Evolutionary conservation across 2,797 vertebrate species (phyloP).

Genomic region (Artibeus jamaicensis): DNA sequence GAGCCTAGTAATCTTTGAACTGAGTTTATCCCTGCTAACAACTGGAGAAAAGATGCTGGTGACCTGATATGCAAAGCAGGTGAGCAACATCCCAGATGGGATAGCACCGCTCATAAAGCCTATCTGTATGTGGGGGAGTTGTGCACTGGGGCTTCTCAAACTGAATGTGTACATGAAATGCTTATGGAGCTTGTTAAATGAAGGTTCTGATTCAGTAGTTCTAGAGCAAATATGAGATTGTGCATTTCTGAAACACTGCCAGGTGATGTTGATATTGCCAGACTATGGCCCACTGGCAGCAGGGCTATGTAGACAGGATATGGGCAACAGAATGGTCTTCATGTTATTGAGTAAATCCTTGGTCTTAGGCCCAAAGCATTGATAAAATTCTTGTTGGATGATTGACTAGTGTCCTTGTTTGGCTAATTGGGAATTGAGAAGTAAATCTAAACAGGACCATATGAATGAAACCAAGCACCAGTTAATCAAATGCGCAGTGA

Average conservation of each 20-base stretch:
- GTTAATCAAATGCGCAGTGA: not conserved
- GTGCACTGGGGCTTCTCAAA: too few species aligned
- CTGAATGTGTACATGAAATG: not conserved
- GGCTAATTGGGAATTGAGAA: not conserved
- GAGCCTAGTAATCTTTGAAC: not conserved
- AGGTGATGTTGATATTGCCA: too few species aligned
- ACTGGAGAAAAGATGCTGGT: not conserved
- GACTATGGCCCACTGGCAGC: fast-evolving
- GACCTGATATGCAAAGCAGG: not conserved
- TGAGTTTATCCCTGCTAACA: not conserved
- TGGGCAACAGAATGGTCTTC: not conserved
- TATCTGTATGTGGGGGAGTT: not conserved
- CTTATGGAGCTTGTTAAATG: not conserved
- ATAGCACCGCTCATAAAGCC: not conserved
- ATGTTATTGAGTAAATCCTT: not conserved
- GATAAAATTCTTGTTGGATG: not conserved
- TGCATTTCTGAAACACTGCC: not conserved
- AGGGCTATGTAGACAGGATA: fast-evolving
- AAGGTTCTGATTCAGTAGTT: not conserved
- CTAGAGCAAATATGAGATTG: too few species aligned
- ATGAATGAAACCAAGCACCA: not conserved
- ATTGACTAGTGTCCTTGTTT: not conserved
- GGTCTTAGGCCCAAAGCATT: not conserved
- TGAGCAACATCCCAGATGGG: not conserved
- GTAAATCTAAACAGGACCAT: not conserved